Conservation (phyloP, 2,888 invertebrate genomes). For the Venusia cambrica region DNA sequence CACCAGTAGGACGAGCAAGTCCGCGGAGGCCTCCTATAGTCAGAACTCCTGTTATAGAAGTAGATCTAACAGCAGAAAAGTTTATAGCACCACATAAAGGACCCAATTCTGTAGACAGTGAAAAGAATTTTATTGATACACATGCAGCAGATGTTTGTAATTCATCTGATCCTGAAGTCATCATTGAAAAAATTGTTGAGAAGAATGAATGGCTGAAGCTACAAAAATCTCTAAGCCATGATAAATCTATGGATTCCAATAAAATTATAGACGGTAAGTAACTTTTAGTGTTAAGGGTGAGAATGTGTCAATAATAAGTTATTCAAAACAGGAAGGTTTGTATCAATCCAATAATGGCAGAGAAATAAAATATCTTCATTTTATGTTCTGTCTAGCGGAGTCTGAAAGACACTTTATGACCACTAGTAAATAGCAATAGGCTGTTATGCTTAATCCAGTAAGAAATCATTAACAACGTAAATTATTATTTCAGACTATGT, state of each 20-base stretch:
- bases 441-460: too few relatives aligned
- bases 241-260: slow-evolving; percentile 5
- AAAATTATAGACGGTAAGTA: slow-evolving; percentile 46
- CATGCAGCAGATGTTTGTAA: slow-evolving; percentile 8
- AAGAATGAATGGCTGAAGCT: slow-evolving; percentile 3
- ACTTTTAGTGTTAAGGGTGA: too few relatives aligned
- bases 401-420: too few relatives aligned
- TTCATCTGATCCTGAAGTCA: slow-evolving; percentile 6
- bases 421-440: too few relatives aligned
- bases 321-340: too few relatives aligned
- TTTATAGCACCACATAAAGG: slow-evolving; percentile 32
- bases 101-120: slow-evolving; percentile 10
- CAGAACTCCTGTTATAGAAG: slow-evolving; percentile 37
- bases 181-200: slow-evolving; percentile 9
- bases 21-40: slow-evolving; percentile 39
- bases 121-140: slow-evolving; percentile 4
- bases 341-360: too few relatives aligned
- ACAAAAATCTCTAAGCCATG: not conserved
- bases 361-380: too few relatives aligned
- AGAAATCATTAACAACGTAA: too few relatives aligned
- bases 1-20: slow-evolving; percentile 43
- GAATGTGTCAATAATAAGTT: too few relatives aligned
- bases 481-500: slow-evolving; percentile 57
- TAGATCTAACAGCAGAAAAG: slow-evolving; percentile 34
- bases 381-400: too few relatives aligned